Conservation (phyloP, 1,140 invertebrate species). For the Drosophila ercepeae region DNA sequence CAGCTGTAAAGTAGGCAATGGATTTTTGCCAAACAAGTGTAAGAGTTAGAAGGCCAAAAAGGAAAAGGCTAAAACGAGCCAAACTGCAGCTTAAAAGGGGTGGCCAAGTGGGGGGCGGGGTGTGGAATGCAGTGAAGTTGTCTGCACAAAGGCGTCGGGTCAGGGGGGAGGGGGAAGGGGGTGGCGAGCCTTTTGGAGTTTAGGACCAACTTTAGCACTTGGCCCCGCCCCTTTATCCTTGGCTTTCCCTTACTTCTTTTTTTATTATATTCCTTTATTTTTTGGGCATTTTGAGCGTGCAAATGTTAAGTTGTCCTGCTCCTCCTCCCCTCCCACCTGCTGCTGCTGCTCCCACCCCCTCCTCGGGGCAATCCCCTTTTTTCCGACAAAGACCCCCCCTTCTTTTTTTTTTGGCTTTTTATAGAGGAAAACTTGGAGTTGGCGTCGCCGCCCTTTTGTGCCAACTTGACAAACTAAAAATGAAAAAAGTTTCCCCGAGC, state of each 20-base stretch:
- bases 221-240: slow-evolving; percentile 27
- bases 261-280: slow-evolving; percentile 1
- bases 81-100: slow-evolving; percentile 1
- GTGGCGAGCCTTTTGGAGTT: slow-evolving; percentile 17
- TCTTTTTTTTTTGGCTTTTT: slow-evolving; percentile 31
- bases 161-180: neutral
- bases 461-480: slow-evolving; percentile 82
- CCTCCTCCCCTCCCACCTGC: neutral
- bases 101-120: neutral
- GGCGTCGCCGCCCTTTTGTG: slow-evolving; percentile 66
- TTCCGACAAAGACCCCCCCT: neutral
- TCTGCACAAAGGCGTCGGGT: slow-evolving; percentile 32
- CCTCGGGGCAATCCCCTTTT: neutral
- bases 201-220: slow-evolving; percentile 44
- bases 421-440: slow-evolving; percentile 61
- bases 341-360: too few species aligned
- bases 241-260: slow-evolving; percentile 15
- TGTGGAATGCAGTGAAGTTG: slow-evolving; percentile 39
- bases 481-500: slow-evolving; percentile 78
- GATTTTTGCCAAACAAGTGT: slow-evolving; percentile 16
- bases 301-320: slow-evolving; percentile 62
- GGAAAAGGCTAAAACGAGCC: slow-evolving; percentile 4
- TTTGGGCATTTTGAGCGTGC: slow-evolving; percentile 57
- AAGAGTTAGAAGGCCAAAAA: neutral
- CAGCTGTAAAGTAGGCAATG: slow-evolving; percentile 51